Evolutionary conservation across 2,888 invertebrate genomes (phyloP).

Genomic region (Eristalis pertinax): DNA sequence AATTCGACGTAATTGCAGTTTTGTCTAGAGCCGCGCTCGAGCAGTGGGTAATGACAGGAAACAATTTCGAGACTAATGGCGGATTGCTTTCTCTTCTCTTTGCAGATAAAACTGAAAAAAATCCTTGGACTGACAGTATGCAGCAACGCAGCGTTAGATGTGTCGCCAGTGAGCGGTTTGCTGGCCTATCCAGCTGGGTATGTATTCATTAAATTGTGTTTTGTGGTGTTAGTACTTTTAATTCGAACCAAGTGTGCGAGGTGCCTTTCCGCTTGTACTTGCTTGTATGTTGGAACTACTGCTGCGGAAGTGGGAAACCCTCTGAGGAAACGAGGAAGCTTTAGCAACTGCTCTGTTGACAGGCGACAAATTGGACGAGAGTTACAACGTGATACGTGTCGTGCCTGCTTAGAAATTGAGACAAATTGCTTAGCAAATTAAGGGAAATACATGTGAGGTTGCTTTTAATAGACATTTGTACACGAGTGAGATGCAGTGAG

Average conservation of each 20-base stretch:
- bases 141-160: constrained; percentile 95
- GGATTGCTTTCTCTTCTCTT: constrained; percentile 76
- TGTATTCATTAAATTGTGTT: constrained; percentile 81
- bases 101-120: constrained; percentile 96
- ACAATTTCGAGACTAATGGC: neutral
- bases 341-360: neutral
- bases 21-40: neutral
- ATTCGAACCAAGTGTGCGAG: neutral
- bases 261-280: too few relatives aligned
- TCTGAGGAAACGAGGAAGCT: neutral
- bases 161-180: constrained; percentile 92
- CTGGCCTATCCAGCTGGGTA: constrained; percentile 99
- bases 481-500: too few relatives aligned
- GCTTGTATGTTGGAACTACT: neutral
- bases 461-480: too few relatives aligned
- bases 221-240: constrained; percentile 1
- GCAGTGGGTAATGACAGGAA: constrained; percentile 22
- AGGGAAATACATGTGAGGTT: too few relatives aligned
- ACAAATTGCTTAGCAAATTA: too few relatives aligned
- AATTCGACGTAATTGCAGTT: constrained; percentile 25
- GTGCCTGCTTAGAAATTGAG: too few relatives aligned
- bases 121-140: constrained; percentile 97
- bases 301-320: neutral
- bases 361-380: too few relatives aligned
- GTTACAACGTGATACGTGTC: too few relatives aligned